Base-by-base conservation (phyloP, 1,140 invertebrate species). In the Hycleus cichorii region DNA sequence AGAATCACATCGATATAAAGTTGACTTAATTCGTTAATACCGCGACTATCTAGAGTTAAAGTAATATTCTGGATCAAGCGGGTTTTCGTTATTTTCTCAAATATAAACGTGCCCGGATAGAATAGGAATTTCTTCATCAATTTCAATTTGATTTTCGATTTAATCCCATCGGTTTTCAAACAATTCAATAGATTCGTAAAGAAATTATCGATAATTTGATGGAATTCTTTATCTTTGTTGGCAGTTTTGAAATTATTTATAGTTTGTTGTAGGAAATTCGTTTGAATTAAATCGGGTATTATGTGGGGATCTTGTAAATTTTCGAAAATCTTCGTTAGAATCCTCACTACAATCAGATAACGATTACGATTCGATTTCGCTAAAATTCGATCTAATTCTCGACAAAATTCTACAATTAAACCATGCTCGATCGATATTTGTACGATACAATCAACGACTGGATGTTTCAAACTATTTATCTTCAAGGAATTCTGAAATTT, bases 41-140 rank as follows among this genome's bases (percentile, higher is more conserved):
- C 80, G 50, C 80, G 78, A n/a, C 66, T 64, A 50, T 79, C 77
- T 50, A 87, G 74, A 69, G 78, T 80, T 8, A 73, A 71, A n/a
- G 78, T 81, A 39, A 86, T 76, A 25, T 78, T 74, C 68, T 83
- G 83, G 2, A 87, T 69, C 44, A 86, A 59, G 62, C 80, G 83
- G 9, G 77, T 80, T 25, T 80, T 80, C 27, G 84, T 86, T 27
- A 82, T 81, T 71, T 87, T 86, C 66, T 86, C 82, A 60, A 88
- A 84, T 73, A 85, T 82, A 57, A 88, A 79, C 65, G 81, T 81
- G 2, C 86, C 85, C 4, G 84, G 83, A 69, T 79, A 74, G 38
- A 85, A 75, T 26, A 87, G 71, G 3, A 89, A 67, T 66, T 81
- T 84, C 51, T 83, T 81, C 39, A 88, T 68, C 3, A 82, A 72